These are phyloP conservation scores for Lemur catta DNA, from an alignment of 2,797 vertebrate genomes.

Conservation along the genomic window DNA sequence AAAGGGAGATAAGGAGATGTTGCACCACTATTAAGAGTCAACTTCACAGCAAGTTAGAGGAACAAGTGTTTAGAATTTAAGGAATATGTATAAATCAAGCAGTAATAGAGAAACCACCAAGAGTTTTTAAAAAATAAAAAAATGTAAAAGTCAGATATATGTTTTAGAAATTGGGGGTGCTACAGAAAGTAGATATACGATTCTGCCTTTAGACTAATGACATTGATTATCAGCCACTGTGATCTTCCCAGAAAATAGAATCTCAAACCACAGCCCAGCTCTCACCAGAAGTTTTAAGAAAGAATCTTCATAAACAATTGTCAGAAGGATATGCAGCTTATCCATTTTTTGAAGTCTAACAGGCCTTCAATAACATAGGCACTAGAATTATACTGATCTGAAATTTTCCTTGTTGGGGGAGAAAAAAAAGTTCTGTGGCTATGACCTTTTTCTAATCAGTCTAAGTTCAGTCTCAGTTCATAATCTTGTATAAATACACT, in stretches of 20 bases:
- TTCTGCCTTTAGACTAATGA: not conserved
- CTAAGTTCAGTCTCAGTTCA: not conserved
- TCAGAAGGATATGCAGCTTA: not conserved
- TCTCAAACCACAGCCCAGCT: not conserved
- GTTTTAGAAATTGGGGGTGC: not conserved
- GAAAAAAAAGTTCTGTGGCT: not conserved
- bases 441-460: not conserved
- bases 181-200: not conserved
- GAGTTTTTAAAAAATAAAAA: not conserved
- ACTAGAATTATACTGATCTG: not conserved
- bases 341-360: not conserved
- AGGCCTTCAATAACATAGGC: not conserved
- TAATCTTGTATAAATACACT: not conserved
- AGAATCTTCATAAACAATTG: not conserved
- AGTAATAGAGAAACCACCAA: not conserved
- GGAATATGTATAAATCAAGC: not conserved
- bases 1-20: not conserved
- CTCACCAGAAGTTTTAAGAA: not conserved
- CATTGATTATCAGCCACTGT: not conserved
- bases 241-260: not conserved
- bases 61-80: not conserved
- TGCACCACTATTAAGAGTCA: not conserved
- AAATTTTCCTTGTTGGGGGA: not conserved
- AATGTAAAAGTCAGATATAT: not conserved
- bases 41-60: not conserved